phyloP scores from a whole-genome alignment of 2,113 vertebrate species.

The Festucalex cinctus region DNA sequence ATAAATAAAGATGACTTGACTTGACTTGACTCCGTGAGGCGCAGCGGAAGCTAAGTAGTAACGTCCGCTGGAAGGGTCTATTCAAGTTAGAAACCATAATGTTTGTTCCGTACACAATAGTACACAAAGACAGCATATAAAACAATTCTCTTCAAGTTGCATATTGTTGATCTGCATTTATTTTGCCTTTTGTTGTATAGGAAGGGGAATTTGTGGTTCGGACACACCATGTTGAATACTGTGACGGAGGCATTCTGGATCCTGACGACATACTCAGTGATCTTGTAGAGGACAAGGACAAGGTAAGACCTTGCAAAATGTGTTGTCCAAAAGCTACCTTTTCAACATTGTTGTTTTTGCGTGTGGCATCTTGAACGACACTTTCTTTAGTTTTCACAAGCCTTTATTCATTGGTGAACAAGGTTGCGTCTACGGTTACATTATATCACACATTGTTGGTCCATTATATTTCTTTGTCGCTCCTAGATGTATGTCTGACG shows the following conservation, averaged over 20 bases:
- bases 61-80: too few species aligned
- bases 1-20: too few species aligned
- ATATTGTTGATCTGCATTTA: not conserved
- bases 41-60: too few species aligned
- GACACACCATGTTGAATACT: slow-evolving; percentile 94
- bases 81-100: not conserved
- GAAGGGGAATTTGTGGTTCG: slow-evolving; percentile 88
- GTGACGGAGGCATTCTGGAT: slow-evolving; percentile 94
- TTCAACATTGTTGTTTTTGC: too few species aligned
- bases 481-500: slow-evolving; percentile 20
- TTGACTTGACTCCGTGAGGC: too few species aligned
- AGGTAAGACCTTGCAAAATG: slow-evolving; percentile 72
- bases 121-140: not conserved
- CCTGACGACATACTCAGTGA: slow-evolving; percentile 94
- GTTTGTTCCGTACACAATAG: not conserved
- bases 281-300: slow-evolving; percentile 96
- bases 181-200: slow-evolving; percentile 55
- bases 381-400: slow-evolving; percentile 38
- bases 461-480: slow-evolving; percentile 28
- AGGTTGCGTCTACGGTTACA: slow-evolving; percentile 4
- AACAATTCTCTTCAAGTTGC: not conserved
- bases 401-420: slow-evolving; percentile 26
- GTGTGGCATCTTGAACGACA: not conserved
- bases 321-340: too few species aligned
- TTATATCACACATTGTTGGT: slow-evolving; percentile 16